Evolutionary conservation across 1,140 invertebrate species (phyloP).

Genomic region (Sminthurides bifidus): DNA sequence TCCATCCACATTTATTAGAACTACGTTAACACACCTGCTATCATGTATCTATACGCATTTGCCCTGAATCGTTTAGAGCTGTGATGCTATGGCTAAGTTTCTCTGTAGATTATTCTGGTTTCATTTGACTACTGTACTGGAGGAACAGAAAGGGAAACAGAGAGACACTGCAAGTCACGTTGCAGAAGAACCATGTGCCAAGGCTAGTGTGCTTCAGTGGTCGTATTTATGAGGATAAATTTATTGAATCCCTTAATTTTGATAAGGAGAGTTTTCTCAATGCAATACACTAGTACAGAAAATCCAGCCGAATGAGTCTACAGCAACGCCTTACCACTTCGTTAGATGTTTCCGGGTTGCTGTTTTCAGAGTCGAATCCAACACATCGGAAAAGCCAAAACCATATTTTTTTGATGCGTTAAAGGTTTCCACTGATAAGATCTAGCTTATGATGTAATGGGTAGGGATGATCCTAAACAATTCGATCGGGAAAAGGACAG

Average conservation of each 20-base stretch:
- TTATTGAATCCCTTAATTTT: constrained; percentile 85
- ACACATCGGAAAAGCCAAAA: constrained; percentile 64
- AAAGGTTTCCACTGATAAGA: background rate
- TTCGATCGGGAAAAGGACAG: constrained; percentile 97
- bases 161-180: constrained; percentile 84
- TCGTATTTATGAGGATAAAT: constrained; percentile 97
- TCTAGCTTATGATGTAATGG: constrained; percentile 28
- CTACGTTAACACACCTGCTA: constrained; percentile 76
- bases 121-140: constrained; percentile 38
- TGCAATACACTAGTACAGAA: constrained; percentile 95
- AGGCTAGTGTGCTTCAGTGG: constrained; percentile 98
- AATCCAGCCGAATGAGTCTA: constrained; percentile 98
- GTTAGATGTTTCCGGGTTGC: constrained; percentile 92
- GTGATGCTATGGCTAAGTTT: background rate
- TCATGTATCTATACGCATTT: constrained; percentile 90
- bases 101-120: constrained; percentile 11
- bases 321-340: constrained; percentile 96
- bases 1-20: constrained; percentile 83
- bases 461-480: constrained; percentile 88
- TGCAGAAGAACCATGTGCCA: constrained; percentile 82
- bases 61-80: constrained; percentile 72
- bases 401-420: no score
- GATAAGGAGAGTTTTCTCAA: constrained; percentile 78
- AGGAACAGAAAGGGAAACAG: constrained; percentile 87
- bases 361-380: constrained; percentile 61